These are phyloP conservation scores for Saccostrea cuccullata DNA, from an alignment of 1,140 invertebrate genomes.

Conservation along the genomic window DNA sequence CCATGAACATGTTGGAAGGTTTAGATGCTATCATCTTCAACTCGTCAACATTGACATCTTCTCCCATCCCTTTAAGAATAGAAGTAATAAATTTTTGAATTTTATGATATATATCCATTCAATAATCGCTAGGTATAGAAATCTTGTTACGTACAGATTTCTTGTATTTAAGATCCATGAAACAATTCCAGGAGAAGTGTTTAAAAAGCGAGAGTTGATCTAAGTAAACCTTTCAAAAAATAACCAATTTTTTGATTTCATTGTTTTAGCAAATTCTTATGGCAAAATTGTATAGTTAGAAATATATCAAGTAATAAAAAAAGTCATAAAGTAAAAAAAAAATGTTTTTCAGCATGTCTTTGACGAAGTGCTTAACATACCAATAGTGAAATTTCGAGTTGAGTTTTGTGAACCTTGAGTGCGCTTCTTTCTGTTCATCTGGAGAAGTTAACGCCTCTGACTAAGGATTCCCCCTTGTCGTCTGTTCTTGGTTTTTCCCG, in stretches of 20 bases:
- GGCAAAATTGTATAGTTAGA: too few species aligned
- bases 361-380: neutral
- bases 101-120: too few species aligned
- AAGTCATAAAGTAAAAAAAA: too few species aligned
- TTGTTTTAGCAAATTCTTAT: too few species aligned
- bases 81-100: neutral
- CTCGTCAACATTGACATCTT: conserved; percentile 9
- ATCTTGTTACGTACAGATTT: too few species aligned
- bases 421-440: neutral
- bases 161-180: too few species aligned
- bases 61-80: neutral
- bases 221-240: too few species aligned
- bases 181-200: too few species aligned
- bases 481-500: neutral
- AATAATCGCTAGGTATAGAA: too few species aligned
- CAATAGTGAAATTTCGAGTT: conserved; percentile 6
- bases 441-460: neutral
- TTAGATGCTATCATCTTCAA: conserved; percentile 21
- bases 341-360: neutral
- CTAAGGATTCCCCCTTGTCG: neutral
- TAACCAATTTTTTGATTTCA: too few species aligned
- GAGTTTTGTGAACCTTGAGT: neutral
- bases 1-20: conserved; percentile 11
- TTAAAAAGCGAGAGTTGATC: too few species aligned
- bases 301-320: too few species aligned